phyloP scores from a whole-genome alignment of 2,797 vertebrate species.

The Pipistrellus pygmaeus region DNA sequence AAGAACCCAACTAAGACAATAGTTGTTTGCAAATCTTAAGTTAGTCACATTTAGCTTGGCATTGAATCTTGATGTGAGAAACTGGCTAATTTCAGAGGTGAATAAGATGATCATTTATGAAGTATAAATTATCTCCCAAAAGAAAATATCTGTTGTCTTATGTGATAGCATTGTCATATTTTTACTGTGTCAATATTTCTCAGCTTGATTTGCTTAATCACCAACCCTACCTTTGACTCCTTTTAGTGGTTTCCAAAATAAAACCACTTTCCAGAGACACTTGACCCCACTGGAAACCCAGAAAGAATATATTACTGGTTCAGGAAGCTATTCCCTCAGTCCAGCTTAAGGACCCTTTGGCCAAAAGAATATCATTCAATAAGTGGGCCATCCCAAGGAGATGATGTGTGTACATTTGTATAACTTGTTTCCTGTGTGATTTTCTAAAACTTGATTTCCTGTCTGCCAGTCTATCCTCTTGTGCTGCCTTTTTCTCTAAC shows the following conservation, averaged over 20 bases:
- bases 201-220: conserved; percentile 49
- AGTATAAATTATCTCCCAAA: neutral
- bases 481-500: neutral
- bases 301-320: conserved; percentile 1
- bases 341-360: neutral
- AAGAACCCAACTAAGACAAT: neutral
- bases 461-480: neutral
- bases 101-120: conserved; percentile 15
- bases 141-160: neutral
- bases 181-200: conserved; percentile 41
- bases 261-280: neutral
- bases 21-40: neutral
- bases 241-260: conserved; percentile 64
- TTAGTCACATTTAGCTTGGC: neutral
- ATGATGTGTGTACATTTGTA: neutral
- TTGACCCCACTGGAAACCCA: neutral
- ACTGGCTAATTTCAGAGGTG: neutral
- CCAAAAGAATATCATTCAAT: conserved; percentile 7
- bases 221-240: conserved; percentile 56
- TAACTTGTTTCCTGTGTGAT: neutral
- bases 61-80: neutral
- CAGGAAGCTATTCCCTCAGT: conserved; percentile 32
- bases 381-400: neutral
- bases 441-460: conserved; percentile 53
- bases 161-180: neutral